phyloP scores from a whole-genome alignment of 2,113 vertebrate species.

The Mobula hypostoma region DNA sequence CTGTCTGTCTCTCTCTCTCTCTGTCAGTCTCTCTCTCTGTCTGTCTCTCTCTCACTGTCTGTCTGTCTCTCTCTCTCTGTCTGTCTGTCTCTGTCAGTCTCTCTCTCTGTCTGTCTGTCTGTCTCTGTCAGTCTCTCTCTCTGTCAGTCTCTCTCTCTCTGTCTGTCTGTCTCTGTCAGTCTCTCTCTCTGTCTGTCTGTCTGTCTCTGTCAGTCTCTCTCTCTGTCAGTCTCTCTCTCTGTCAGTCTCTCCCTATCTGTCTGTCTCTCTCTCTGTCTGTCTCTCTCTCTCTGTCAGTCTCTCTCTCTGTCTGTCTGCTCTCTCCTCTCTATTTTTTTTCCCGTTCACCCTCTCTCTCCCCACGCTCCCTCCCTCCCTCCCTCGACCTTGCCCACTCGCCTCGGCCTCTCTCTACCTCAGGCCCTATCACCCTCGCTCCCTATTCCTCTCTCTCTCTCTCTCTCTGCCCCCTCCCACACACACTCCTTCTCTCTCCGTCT shows the following conservation, averaged over 20 bases:
- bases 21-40: not conserved
- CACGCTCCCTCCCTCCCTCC: not conserved
- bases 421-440: not conserved
- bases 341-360: too few species aligned
- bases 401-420: not conserved
- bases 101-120: not conserved
- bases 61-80: too few species aligned
- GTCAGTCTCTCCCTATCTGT: too few species aligned
- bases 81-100: not conserved
- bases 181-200: not conserved
- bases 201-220: not conserved
- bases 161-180: not conserved
- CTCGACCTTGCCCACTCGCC: not conserved
- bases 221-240: not conserved
- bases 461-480: not conserved
- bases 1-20: not conserved
- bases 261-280: too few species aligned
- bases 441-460: not conserved
- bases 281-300: not conserved
- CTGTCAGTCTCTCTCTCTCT: not conserved
- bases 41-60: not conserved
- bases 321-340: too few species aligned
- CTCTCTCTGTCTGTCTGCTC: not conserved
- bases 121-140: not conserved
- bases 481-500: not conserved